These are phyloP conservation scores for Ceyx erithaca DNA, from an alignment of 2,797 vertebrate species.

Conservation along the genomic window DNA sequence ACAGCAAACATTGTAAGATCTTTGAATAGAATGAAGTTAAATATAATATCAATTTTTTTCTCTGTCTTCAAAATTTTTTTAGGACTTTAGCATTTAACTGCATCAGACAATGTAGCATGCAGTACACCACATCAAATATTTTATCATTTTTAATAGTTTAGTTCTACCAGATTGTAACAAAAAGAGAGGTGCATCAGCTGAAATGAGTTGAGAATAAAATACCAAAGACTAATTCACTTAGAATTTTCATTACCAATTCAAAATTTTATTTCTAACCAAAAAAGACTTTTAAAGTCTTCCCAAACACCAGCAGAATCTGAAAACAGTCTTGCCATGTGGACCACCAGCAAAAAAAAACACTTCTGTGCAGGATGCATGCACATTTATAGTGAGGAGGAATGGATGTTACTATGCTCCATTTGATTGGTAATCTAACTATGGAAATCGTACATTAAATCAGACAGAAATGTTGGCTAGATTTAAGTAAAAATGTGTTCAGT, in stretches of 20 bases:
- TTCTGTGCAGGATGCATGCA: rapidly evolving
- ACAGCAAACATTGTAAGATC: not conserved
- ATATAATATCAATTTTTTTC: not conserved
- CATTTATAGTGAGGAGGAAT: not conserved
- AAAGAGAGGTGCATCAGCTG: not conserved
- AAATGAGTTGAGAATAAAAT: not conserved
- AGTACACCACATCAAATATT: not conserved
- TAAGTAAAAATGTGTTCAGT: constrained; percentile 63
- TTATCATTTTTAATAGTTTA: not conserved
- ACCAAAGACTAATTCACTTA: not conserved
- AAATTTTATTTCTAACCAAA: not conserved
- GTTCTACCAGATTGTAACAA: not conserved
- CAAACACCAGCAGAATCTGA: constrained; percentile 5
- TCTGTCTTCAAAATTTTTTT: not conserved
- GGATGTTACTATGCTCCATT: not conserved
- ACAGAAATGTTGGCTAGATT: constrained; percentile 64
- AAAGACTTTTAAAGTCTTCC: not conserved
- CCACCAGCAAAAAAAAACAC: not conserved
- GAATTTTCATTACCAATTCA: not conserved
- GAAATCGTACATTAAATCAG: constrained; percentile 64
- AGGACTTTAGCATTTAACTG: not conserved
- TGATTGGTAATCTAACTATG: constrained; percentile 61
- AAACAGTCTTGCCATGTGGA: not conserved
- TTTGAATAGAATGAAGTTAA: not conserved
- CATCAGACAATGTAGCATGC: not conserved